A percentile compares a stretch with the other conserved stretches of the same genome.
phyloP scores from a whole-genome alignment of 2,113 vertebrate species.

The Chionomys nivalis region DNA sequence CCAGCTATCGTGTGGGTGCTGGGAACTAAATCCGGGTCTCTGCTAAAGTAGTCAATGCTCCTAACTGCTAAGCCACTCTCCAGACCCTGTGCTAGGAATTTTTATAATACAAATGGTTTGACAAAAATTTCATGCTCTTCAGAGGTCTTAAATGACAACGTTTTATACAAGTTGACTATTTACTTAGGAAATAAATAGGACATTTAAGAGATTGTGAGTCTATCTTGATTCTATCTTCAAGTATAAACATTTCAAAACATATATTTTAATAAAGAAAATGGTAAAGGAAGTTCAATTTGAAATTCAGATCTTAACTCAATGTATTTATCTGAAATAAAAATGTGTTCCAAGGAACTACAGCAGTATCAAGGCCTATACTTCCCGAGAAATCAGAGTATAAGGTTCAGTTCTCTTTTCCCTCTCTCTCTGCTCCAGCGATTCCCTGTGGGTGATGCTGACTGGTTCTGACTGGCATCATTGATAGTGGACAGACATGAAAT shows the following conservation, averaged over 20 bases:
- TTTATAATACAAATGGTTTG: not conserved
- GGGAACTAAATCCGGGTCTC: not conserved
- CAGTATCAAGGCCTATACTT: not conserved
- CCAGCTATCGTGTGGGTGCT: not conserved
- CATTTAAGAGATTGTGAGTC: not conserved
- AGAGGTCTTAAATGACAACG: constrained; percentile 5
- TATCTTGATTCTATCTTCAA: constrained; percentile 21
- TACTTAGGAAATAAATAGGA: not conserved
- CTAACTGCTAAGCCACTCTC: not conserved
- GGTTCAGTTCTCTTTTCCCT: not conserved
- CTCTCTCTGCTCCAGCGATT: not conserved
- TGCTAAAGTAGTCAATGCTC: not conserved
- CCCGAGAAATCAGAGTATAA: not conserved
- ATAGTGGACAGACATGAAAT: not conserved
- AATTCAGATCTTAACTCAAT: constrained; percentile 26
- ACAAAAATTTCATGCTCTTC: not conserved
- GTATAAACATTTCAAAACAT: not conserved
- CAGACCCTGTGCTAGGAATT: not conserved
- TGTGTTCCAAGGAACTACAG: not conserved
- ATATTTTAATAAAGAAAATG: constrained; percentile 33
- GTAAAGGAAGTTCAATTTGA: not conserved
- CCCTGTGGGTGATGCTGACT: not conserved
- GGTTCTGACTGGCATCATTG: not conserved
- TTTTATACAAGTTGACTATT: not conserved
- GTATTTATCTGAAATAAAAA: constrained; percentile 7